Conservation (phyloP, 1,140 invertebrate species). For the Magallana ariakensis region DNA sequence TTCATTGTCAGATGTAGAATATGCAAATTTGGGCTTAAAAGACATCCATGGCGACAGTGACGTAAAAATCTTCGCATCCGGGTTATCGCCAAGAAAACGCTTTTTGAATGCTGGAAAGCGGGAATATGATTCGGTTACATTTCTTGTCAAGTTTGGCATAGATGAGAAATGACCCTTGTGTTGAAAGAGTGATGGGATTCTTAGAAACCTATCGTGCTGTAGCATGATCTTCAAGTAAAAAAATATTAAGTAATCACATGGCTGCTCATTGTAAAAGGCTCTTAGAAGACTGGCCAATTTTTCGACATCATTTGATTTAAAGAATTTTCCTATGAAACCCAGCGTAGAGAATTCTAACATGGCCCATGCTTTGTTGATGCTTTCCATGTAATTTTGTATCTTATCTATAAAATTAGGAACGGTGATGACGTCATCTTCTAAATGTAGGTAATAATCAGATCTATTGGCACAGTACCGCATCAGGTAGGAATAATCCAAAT, state of each 20-base stretch:
- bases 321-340: conserved; percentile 85
- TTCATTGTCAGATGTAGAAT: conserved; percentile 25
- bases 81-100: conserved; percentile 25
- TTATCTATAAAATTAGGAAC: conserved; percentile 87
- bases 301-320: conserved; percentile 91
- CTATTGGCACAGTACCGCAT: conserved; percentile 92
- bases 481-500: conserved; percentile 94
- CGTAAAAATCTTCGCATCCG: conserved; percentile 8
- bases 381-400: conserved; percentile 91
- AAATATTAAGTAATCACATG: conserved; percentile 86
- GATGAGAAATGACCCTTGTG: conserved; percentile 10
- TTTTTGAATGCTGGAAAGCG: conserved; percentile 14
- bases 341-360: conserved; percentile 94
- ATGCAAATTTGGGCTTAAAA: conserved; percentile 10
- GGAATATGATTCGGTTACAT: neutral
- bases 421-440: conserved; percentile 95
- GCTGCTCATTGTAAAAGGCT: conserved; percentile 95
- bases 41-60: conserved; percentile 15
- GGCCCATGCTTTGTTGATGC: conserved; percentile 85
- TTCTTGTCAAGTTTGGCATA: conserved; percentile 21
- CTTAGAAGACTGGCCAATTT: conserved; percentile 94
- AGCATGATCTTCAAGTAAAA: conserved; percentile 50
- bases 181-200: conserved; percentile 27
- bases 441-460: conserved; percentile 79
- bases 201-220: neutral